Evolutionary conservation across 2,797 vertebrate species (phyloP).

Genomic region (Pseudomugil gertrudae): DNA sequence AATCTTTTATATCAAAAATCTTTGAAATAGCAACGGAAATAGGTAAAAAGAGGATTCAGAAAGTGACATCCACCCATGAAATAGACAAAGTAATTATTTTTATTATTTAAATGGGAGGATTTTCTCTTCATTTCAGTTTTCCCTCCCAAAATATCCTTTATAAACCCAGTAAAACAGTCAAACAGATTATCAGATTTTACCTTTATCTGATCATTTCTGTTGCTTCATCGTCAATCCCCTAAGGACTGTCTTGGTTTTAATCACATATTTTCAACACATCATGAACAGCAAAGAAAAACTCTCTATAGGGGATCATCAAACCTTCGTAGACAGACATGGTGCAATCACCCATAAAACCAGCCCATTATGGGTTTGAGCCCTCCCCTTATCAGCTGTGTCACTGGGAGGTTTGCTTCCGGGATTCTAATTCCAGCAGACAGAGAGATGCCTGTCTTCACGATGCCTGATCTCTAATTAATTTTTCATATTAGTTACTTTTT

Average conservation of each 20-base stretch:
- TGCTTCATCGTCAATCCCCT: conserved; percentile 6
- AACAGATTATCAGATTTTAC: conserved; percentile 15
- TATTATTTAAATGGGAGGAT: conserved; percentile 20
- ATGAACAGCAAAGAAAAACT: not conserved
- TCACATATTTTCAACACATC: not conserved
- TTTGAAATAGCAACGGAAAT: not conserved
- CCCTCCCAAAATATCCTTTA: not conserved
- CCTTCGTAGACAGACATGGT: conserved; percentile 22
- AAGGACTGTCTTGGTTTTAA: conserved; percentile 1
- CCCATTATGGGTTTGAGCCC: conserved; percentile 18
- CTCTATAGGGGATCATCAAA: not conserved
- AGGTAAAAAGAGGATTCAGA: conserved; percentile 12
- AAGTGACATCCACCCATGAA: not conserved
- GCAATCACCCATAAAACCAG: conserved; percentile 21
- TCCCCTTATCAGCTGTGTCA: conserved; percentile 30
- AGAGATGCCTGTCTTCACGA: conserved; percentile 25
- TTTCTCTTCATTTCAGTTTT: conserved; percentile 34
- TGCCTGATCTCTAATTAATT: conserved; percentile 70
- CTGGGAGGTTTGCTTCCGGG: conserved; percentile 39
- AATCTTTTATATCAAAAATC: not conserved
- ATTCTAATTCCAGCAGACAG: conserved; percentile 44
- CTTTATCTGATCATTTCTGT: conserved; percentile 20
- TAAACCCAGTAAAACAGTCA: conserved; percentile 51
- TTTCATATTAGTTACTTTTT: conserved; percentile 83
- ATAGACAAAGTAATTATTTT: conserved; percentile 41